phyloP scores from a whole-genome alignment of 2,113 vertebrate species.

The Erinaceus europaeus region DNA sequence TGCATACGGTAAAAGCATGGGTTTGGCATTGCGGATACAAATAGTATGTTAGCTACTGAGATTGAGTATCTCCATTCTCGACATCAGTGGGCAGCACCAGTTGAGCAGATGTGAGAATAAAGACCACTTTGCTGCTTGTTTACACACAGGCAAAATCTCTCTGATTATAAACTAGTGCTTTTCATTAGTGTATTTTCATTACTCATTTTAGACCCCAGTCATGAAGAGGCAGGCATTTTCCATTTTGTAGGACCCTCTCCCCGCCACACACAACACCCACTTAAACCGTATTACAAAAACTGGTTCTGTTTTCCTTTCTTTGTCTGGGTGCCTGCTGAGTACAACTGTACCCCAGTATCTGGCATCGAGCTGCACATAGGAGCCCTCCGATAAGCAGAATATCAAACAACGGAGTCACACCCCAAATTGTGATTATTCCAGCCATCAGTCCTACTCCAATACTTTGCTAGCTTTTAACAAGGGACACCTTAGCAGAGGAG shows the following conservation, averaged over 20 bases:
- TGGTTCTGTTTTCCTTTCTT: neutral
- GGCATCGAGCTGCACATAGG: neutral
- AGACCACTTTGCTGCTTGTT: neutral
- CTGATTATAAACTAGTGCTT: neutral
- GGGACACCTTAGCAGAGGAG: slow-evolving; percentile 2
- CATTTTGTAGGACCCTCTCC: neutral
- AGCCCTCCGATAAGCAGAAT: neutral
- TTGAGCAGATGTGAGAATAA: neutral
- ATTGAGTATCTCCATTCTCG: neutral
- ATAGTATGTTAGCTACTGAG: neutral
- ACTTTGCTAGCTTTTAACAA: neutral
- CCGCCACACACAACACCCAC: neutral
- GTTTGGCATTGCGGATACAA: neutral
- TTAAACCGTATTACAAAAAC: neutral
- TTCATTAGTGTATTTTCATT: neutral
- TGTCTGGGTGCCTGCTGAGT: neutral
- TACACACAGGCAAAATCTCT: neutral
- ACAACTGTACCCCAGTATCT: neutral
- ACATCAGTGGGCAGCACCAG: neutral
- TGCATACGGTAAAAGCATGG: neutral
- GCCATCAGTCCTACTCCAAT: neutral
- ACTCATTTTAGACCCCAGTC: neutral
- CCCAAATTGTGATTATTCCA: neutral
- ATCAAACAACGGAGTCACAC: neutral
- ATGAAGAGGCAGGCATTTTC: neutral